Conservation (phyloP, 2,113 vertebrate species). For the Zootoca vivipara region DNA sequence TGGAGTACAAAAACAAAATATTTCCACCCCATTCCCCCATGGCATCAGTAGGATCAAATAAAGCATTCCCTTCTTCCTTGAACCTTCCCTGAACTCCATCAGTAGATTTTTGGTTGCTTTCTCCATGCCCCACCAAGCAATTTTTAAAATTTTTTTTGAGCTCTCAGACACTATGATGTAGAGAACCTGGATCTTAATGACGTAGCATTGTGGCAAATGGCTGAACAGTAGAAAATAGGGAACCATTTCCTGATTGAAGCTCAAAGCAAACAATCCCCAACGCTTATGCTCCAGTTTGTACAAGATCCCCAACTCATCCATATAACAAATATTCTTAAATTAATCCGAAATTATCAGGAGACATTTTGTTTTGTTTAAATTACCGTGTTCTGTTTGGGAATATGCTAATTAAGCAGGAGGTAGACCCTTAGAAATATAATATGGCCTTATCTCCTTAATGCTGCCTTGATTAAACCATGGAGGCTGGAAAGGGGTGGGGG, state of each 20-base stretch:
- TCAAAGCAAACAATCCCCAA: background rate
- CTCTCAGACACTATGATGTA: slow-evolving; percentile 26
- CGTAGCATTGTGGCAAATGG: background rate
- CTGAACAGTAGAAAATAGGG: slow-evolving; percentile 22
- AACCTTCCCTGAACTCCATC: slow-evolving; percentile 79
- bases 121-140: slow-evolving; percentile 62
- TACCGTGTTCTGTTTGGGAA: slow-evolving; percentile 69
- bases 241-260: slow-evolving; percentile 26
- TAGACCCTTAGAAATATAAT: slow-evolving; percentile 58
- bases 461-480: slow-evolving; percentile 68
- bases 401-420: slow-evolving; percentile 68
- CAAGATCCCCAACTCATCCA: background rate
- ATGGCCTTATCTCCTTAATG: slow-evolving; percentile 71
- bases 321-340: slow-evolving; percentile 27
- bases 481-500: slow-evolving; percentile 27
- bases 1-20: slow-evolving; percentile 72
- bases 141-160: slow-evolving; percentile 48
- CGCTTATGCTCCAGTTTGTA: background rate
- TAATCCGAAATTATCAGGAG: slow-evolving; percentile 57
- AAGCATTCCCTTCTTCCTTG: slow-evolving; percentile 76
- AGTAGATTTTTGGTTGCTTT: slow-evolving; percentile 77
- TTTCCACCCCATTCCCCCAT: slow-evolving; percentile 75
- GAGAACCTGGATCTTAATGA: slow-evolving; percentile 22
- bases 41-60: slow-evolving; percentile 77
- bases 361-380: slow-evolving; percentile 39